Evolutionary conservation across 2,113 vertebrate genomes (phyloP), one percentile per base, ranked within the genome.

Genomic region (Ranitomeya variabilis): DNA sequence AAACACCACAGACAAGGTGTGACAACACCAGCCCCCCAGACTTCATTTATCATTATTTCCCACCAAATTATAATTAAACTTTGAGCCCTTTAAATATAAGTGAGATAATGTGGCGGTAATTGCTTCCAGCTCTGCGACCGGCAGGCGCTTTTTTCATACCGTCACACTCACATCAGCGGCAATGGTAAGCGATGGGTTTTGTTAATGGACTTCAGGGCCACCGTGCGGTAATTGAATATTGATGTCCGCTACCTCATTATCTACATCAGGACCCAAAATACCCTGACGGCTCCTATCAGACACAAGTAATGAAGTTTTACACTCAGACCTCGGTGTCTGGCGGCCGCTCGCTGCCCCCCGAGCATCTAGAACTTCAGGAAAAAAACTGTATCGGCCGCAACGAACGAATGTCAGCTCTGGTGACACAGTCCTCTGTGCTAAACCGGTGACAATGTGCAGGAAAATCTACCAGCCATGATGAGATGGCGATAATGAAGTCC

Each of bases 41-140:
- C 21, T 52, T 52, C 19, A 45, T 45, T 45, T 45, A 45, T 45
- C 37, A 45, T 45, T 45, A 45, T 5, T 45, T 45, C 37, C 5
- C 37, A 45, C 37, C 57, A 45, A 62, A 64, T 52, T 79, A 74
- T 86, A 79, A 86, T 79, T 86, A 86, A 86, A 86, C 85, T 79
- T 52, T 86, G 74, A 86, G 11, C 85, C 85, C 57, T 86, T 86
- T 86, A 86, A 86, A 86, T 55, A 79, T 59, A 79, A 52, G 74
- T 78, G 55, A 60, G 86, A 37, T 80, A 78, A 80, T 80, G 60
- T 67, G 86, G 77, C 18, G 45, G 86, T 87, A 87, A 87, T 87
- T 87, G 86, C 86, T 87, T 86, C 73, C 52, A 26, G 83, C 67
- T 73, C 0, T 3, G 37, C 16, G 23, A 16, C 0, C n/a, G 77